Percentiles rank a stretch among this genome's conserved stretches.
Evolutionary conservation across 2,113 vertebrate species (phyloP).

Genomic region (Dolichallabes microphthalmus): DNA sequence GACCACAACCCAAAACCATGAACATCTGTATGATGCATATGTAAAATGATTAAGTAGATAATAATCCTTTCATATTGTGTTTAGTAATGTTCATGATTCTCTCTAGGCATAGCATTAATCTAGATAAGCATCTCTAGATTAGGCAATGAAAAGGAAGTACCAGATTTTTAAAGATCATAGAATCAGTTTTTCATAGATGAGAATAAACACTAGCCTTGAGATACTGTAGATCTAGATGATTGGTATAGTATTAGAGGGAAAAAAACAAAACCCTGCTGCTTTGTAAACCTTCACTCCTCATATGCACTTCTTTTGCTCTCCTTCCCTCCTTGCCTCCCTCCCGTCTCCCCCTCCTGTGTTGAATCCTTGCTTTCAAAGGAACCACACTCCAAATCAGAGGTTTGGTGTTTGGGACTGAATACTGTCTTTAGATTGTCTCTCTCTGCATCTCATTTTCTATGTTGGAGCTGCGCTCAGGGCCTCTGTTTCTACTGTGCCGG

Average conservation of each 20-base stretch:
- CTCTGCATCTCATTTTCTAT: constrained; percentile 29
- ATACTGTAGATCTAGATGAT: constrained; percentile 5
- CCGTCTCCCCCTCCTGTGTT: constrained; percentile 48
- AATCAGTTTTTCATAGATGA: constrained; percentile 21
- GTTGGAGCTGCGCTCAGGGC: constrained; percentile 11
- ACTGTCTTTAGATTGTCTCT: constrained; percentile 32
- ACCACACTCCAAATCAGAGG: constrained; percentile 72
- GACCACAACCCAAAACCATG: constrained; percentile 44
- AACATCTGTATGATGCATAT: constrained; percentile 44
- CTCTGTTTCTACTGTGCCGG: constrained; percentile 43
- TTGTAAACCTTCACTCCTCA: constrained; percentile 52
- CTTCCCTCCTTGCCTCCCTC: constrained; percentile 48
- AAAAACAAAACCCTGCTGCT: constrained; percentile 52
- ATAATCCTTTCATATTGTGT: constrained; percentile 28
- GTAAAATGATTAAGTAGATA: constrained; percentile 41
- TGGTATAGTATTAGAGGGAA: constrained; percentile 8
- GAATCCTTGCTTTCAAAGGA: constrained; percentile 67
- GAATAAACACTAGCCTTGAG: constrained; percentile 20
- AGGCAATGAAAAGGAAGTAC: constrained; percentile 11
- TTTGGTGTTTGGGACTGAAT: constrained; percentile 62
- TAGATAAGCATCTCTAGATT: constrained; percentile 26
- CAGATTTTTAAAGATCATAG: constrained; percentile 14
- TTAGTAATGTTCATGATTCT: constrained; percentile 10
- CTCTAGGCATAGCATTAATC: constrained; percentile 13
- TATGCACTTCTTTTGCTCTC: constrained; percentile 52